Conservation (phyloP, 2,113 vertebrate species). For the Atherinomorus stipes region DNA sequence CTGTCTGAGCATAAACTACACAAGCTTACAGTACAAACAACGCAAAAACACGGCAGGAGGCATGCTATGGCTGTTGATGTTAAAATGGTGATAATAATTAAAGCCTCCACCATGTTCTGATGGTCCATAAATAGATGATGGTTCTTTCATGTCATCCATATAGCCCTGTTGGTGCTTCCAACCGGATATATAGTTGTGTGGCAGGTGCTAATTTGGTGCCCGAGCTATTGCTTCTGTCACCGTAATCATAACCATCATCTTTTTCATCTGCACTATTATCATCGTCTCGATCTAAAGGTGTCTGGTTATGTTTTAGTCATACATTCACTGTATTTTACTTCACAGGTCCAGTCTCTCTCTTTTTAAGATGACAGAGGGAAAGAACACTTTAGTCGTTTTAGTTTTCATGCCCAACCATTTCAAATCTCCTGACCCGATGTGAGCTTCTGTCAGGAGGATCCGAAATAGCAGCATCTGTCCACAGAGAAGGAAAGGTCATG, state of each 20-base stretch:
- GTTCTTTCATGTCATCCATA: slow-evolving; percentile 51
- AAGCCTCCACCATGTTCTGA: slow-evolving; percentile 69
- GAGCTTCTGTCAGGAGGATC: slow-evolving; percentile 50
- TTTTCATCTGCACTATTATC: slow-evolving; percentile 17
- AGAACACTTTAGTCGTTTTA: not conserved
- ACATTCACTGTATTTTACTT: not conserved
- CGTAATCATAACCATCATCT: slow-evolving; percentile 49
- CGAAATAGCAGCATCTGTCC: slow-evolving; percentile 49
- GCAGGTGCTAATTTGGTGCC: slow-evolving; percentile 69
- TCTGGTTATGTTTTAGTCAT: not conserved
- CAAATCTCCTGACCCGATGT: slow-evolving; percentile 1
- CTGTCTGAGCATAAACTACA: slow-evolving; percentile 24
- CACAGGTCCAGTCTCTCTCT: too few relatives aligned
- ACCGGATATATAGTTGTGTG: slow-evolving; percentile 55
- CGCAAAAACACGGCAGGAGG: slow-evolving; percentile 13
- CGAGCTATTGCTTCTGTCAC: slow-evolving; percentile 36
- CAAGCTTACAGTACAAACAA: slow-evolving; percentile 9
- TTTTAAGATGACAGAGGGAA: too few relatives aligned
- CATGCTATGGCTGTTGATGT: slow-evolving; percentile 49
- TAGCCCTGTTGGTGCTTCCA: slow-evolving; percentile 56
- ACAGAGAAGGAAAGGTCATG: slow-evolving; percentile 62
- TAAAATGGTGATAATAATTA: slow-evolving; percentile 63
- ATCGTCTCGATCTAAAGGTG: slow-evolving; percentile 26
- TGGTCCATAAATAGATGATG: slow-evolving; percentile 59
- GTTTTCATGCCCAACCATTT: slow-evolving; percentile 1